phyloP scores from a whole-genome alignment of 2,113 vertebrate species.

The Baryphthengus martii region DNA sequence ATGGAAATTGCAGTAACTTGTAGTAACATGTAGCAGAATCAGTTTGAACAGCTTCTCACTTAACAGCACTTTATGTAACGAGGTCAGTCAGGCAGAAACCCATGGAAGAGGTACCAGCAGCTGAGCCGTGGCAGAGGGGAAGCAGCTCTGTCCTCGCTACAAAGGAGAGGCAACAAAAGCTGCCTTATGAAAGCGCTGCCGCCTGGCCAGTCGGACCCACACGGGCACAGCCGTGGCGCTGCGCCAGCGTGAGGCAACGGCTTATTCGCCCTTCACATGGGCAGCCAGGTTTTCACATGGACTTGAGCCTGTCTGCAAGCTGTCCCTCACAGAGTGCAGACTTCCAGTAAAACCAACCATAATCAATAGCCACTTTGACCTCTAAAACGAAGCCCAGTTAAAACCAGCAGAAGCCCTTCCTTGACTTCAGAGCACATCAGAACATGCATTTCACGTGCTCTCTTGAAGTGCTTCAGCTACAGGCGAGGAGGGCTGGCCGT shows the following conservation, averaged over 20 bases:
- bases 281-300: neutral
- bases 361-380: neutral
- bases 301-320: neutral
- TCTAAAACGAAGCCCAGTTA: neutral
- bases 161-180: neutral
- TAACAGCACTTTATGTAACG: neutral
- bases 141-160: neutral
- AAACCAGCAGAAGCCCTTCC: neutral
- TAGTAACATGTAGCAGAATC: neutral
- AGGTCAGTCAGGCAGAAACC: conserved; percentile 30
- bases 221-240: neutral
- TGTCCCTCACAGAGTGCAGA: neutral
- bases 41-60: conserved; percentile 20
- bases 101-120: neutral
- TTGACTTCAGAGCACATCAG: neutral
- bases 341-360: neutral
- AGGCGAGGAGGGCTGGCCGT: neutral
- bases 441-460: neutral
- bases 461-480: neutral
- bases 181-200: neutral
- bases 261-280: neutral
- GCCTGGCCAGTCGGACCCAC: neutral
- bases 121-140: neutral
- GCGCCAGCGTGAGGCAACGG: neutral
- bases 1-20: neutral